Conservation (phyloP, 2,888 invertebrate genomes). For the Miltochrista miniata region DNA sequence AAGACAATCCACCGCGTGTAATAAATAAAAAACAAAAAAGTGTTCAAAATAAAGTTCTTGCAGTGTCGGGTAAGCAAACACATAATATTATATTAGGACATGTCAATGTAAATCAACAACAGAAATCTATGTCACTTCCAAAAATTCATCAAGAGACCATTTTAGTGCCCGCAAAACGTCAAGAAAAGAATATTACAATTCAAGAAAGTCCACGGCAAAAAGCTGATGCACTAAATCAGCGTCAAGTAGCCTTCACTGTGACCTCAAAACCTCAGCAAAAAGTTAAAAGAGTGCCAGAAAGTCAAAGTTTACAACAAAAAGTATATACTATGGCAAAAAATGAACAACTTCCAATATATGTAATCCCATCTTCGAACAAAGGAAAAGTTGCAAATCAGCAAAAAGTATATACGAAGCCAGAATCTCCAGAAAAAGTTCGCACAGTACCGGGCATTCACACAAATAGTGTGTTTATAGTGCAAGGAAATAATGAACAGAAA, state of each 20-base stretch:
- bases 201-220: not conserved
- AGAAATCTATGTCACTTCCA: not conserved
- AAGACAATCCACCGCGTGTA: no score
- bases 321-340: not conserved
- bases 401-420: not conserved
- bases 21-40: not conserved
- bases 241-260: not conserved
- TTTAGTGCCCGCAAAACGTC: not conserved
- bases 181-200: not conserved
- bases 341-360: not conserved
- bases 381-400: not conserved
- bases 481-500: not conserved
- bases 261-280: not conserved
- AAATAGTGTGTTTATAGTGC: not conserved
- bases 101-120: not conserved
- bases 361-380: not conserved
- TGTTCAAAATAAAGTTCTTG: not conserved
- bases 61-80: not conserved
- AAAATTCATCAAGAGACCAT: not conserved
- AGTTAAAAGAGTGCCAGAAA: not conserved
- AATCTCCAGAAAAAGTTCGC: not conserved
- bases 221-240: not conserved
- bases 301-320: not conserved
- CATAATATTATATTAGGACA: not conserved
- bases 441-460: not conserved